These are phyloP conservation scores for Poeciliopsis prolifica DNA, from an alignment of 2,113 vertebrate genomes.

Conservation along the genomic window DNA sequence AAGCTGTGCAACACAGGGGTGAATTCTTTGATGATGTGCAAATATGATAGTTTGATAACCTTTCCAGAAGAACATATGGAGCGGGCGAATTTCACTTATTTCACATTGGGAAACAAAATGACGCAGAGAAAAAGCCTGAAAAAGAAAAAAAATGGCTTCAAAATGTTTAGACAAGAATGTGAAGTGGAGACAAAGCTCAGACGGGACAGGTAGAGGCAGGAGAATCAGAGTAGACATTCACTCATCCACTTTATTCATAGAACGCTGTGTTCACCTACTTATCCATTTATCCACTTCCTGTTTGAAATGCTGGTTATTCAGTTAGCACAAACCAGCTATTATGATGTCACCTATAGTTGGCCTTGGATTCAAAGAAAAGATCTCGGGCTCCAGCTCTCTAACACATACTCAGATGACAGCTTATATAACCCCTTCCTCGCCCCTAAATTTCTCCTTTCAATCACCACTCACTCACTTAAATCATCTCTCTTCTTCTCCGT, in stretches of 20 bases:
- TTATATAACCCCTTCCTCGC: conserved; percentile 26
- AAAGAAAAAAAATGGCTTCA: conserved; percentile 15
- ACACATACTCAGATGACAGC: conserved; percentile 57
- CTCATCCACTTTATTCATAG: conserved; percentile 53
- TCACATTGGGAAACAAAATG: conserved; percentile 64
- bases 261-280: conserved; percentile 46
- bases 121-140: conserved; percentile 18
- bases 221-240: conserved; percentile 38
- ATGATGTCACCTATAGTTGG: conserved; percentile 43
- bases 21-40: conserved; percentile 27
- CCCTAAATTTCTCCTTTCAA: conserved; percentile 25
- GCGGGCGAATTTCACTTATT: conserved; percentile 51
- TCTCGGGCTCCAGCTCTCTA: conserved; percentile 24
- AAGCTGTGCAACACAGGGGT: conserved; percentile 5
- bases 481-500: conserved; percentile 20
- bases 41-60: conserved; percentile 53
- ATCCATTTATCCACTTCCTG: conserved; percentile 58
- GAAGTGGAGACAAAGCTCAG: conserved; percentile 51
- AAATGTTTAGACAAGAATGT: conserved; percentile 3
- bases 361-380: conserved; percentile 30
- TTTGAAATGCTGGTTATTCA: conserved; percentile 49
- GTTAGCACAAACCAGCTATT: conserved; percentile 57
- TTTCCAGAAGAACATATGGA: conserved; percentile 49
- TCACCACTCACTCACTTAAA: conserved; percentile 17
- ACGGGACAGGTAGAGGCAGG: conserved; percentile 41